Percentiles rank a stretch among this genome's conserved stretches.
Evolutionary conservation across 2,888 invertebrate genomes (phyloP).

Genomic region (Leptopilina syphax): DNA sequence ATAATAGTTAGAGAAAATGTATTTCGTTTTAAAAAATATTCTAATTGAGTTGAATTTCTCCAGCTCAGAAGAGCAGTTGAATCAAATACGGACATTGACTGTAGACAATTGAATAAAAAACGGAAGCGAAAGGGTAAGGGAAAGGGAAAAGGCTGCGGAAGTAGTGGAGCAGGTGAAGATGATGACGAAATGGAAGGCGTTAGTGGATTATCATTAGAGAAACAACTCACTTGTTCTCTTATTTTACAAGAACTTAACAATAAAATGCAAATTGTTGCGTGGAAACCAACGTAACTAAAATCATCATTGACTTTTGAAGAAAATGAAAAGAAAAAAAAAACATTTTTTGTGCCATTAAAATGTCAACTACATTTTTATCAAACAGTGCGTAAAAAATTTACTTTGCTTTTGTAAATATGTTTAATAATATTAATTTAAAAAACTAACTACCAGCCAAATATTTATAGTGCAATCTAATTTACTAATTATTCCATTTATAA

Average conservation of each 20-base stretch:
- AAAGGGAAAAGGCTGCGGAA: conserved; percentile 73
- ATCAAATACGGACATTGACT: conserved; percentile 72
- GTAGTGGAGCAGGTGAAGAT: conserved; percentile 78
- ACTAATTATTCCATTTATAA: too few relatives aligned
- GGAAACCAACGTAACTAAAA: conserved; percentile 79
- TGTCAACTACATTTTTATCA: too few relatives aligned
- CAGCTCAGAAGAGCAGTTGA: conserved; percentile 73
- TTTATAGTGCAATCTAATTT: conserved; percentile 12
- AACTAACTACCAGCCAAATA: conserved; percentile 50
- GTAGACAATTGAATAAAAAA: conserved; percentile 73
- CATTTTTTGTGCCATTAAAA: too few relatives aligned
- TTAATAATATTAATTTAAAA: too few relatives aligned
- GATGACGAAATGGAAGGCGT: conserved; percentile 79
- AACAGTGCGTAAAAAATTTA: too few relatives aligned
- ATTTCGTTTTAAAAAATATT: neutral
- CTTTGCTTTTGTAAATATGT: too few relatives aligned
- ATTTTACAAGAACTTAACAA: conserved; percentile 89
- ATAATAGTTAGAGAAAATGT: too few relatives aligned
- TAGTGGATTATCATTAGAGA: conserved; percentile 80
- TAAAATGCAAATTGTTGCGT: conserved; percentile 85
- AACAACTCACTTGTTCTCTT: conserved; percentile 84
- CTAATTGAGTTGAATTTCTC: neutral
- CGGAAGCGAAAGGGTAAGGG: conserved; percentile 73
- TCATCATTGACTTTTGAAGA: neutral
- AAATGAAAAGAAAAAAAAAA: conserved; percentile 2